Evolutionary conservation across 2,888 invertebrate species (phyloP).

Genomic region (Brenthis daphne): DNA sequence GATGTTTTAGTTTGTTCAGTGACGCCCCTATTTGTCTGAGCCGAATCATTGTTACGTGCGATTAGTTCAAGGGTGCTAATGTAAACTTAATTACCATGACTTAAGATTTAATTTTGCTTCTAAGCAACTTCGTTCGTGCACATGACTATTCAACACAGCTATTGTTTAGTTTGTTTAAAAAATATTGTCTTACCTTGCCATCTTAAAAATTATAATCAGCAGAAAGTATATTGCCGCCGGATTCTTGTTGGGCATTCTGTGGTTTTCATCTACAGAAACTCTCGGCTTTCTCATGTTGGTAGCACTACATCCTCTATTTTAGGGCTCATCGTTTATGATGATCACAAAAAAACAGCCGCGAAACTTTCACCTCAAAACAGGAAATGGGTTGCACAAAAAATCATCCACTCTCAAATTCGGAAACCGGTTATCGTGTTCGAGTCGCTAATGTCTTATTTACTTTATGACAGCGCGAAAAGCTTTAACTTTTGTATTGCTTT

Average conservation of each 20-base stretch:
- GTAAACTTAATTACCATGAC: conserved; percentile 38
- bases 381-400: conserved; percentile 19
- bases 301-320: conserved; percentile 69
- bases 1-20: conserved; percentile 59
- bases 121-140: background rate
- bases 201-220: conserved; percentile 66
- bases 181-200: conserved; percentile 64
- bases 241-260: conserved; percentile 71
- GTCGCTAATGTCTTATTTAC: conserved; percentile 1
- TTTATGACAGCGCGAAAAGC: background rate
- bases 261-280: conserved; percentile 54
- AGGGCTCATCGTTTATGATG: conserved; percentile 63
- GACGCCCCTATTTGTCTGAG: conserved; percentile 51
- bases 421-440: conserved; percentile 29
- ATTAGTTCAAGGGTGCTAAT: conserved; percentile 44
- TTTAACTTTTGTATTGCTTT: background rate
- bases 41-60: conserved; percentile 48
- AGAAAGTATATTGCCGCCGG: conserved; percentile 63
- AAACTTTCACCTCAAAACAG: conserved; percentile 44
- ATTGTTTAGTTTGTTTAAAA: conserved; percentile 8
- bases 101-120: conserved; percentile 29
- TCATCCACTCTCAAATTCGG: conserved; percentile 20
- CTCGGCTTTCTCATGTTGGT: conserved; percentile 72
- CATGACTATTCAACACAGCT: background rate
- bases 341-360: conserved; percentile 39